Conservation (phyloP, 2,888 invertebrate species). For the Cheilosia urbana region DNA sequence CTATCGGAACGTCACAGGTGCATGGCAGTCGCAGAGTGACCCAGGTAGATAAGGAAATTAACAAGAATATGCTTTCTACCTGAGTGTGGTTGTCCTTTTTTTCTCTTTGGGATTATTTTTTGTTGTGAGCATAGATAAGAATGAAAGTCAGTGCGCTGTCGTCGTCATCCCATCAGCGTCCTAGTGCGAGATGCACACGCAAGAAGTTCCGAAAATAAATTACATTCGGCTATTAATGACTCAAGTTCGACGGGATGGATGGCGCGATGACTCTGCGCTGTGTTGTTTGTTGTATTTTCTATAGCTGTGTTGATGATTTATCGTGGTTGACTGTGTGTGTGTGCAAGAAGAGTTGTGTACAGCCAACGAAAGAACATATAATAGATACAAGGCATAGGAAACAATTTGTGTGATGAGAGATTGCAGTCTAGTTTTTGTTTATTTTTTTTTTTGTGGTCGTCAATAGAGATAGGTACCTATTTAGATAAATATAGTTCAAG, state of each 20-base stretch:
- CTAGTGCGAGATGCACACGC: constrained; percentile 45
- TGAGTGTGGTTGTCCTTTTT: not conserved
- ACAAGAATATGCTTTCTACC: constrained; percentile 19
- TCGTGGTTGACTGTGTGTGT: constrained; percentile 17
- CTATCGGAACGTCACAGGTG: constrained; percentile 50
- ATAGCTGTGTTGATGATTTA: constrained; percentile 33
- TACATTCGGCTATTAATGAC: constrained; percentile 59
- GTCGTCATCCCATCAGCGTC: constrained; percentile 14
- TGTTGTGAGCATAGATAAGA: constrained; percentile 44
- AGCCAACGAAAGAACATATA: not conserved
- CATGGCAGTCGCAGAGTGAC: constrained; percentile 23
- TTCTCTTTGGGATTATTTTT: not conserved
- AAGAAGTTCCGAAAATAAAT: constrained; percentile 60
- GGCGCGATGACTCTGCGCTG: not conserved
- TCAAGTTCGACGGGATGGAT: constrained; percentile 51
- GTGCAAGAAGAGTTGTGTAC: constrained; percentile 26
- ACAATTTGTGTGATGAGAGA: constrained; percentile 17
- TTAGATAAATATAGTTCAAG: not conserved
- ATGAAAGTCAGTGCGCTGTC: constrained; percentile 34
- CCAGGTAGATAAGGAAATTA: constrained; percentile 40
- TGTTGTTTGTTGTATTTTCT: not conserved
- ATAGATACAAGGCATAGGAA: not conserved
- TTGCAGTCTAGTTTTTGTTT: not conserved
- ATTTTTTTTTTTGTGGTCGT: not conserved
- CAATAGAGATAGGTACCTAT: not conserved